These are phyloP conservation scores for Habrosyne pyritoides DNA, from an alignment of 2,888 invertebrate species.

Conservation along the genomic window DNA sequence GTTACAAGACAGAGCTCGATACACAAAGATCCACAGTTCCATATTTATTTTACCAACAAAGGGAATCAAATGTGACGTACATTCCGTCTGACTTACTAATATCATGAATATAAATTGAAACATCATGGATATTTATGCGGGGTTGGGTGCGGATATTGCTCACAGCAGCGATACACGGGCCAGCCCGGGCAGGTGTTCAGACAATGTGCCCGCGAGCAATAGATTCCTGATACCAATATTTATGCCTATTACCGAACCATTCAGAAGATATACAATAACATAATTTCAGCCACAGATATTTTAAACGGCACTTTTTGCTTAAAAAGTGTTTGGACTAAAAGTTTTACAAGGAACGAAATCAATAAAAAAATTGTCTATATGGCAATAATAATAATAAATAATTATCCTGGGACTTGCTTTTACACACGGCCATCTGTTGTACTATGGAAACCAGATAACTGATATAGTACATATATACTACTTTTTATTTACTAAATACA, in stretches of 20 bases:
- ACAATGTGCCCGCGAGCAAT: conserved; percentile 75
- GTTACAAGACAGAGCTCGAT: conserved; percentile 6
- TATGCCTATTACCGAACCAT: conserved; percentile 76
- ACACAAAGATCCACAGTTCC: conserved; percentile 28
- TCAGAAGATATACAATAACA: conserved; percentile 64
- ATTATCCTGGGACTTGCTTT: too few species aligned
- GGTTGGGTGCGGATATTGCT: conserved; percentile 71
- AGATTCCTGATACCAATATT: conserved; percentile 78
- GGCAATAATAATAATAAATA: too few species aligned
- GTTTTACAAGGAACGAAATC: too few species aligned
- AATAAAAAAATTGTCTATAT: too few species aligned
- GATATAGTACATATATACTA: too few species aligned
- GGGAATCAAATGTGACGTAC: conserved; percentile 79
- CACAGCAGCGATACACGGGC: conserved; percentile 53
- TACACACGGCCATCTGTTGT: too few species aligned
- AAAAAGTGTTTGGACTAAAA: too few species aligned
- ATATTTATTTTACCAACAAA: conserved; percentile 75
- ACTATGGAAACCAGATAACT: too few species aligned
- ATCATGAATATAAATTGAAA: conserved; percentile 83
- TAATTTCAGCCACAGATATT: conserved; percentile 44
- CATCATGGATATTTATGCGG: conserved; percentile 80
- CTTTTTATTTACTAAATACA: too few species aligned
- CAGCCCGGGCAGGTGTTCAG: conserved; percentile 71
- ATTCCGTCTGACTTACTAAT: conserved; percentile 78
- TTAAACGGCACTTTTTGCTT: background rate